A percentile compares a stretch with the other conserved stretches of the same genome.
These are phyloP conservation scores for Ochropleura plecta DNA, from an alignment of 2,888 invertebrate species.

Conservation along the genomic window DNA sequence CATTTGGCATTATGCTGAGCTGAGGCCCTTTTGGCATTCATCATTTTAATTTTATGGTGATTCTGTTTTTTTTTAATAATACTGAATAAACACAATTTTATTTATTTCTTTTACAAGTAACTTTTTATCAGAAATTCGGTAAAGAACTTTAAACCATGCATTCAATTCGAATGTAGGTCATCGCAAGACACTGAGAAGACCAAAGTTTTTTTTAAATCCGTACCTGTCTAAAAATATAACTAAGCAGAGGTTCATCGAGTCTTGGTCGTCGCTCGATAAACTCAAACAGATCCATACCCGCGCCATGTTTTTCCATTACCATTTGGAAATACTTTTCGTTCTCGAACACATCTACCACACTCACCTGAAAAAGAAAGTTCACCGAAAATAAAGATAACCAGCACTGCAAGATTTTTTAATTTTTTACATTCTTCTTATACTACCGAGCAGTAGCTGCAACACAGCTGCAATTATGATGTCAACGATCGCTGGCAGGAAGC, in stretches of 20 bases:
- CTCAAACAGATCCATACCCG: conserved; percentile 94
- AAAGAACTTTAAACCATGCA: neutral
- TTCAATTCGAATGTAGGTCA: too few species aligned
- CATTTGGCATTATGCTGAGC: too few species aligned
- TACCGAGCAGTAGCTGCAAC: neutral
- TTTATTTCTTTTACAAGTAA: neutral
- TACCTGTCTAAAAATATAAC: conserved; percentile 94
- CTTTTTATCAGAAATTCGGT: neutral
- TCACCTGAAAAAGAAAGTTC: conserved; percentile 79
- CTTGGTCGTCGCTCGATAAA: conserved; percentile 93
- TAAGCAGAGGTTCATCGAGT: conserved; percentile 92
- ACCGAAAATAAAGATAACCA: neutral
- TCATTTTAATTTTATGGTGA: too few species aligned
- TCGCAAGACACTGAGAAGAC: neutral
- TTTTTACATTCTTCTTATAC: too few species aligned
- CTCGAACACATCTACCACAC: conserved; percentile 92
- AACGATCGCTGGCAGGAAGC: neutral
- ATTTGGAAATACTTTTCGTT: conserved; percentile 93
- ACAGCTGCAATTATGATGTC: neutral
- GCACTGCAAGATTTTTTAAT: neutral
- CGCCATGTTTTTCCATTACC: conserved; percentile 95
- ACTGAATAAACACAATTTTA: too few species aligned
- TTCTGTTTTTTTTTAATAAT: too few species aligned
- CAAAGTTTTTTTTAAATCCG: neutral
- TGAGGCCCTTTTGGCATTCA: too few species aligned